A percentile compares a stretch with the other conserved stretches of the same genome.
Conservation (phyloP, 2,113 vertebrate genomes). For the Ovis aries region DNA sequence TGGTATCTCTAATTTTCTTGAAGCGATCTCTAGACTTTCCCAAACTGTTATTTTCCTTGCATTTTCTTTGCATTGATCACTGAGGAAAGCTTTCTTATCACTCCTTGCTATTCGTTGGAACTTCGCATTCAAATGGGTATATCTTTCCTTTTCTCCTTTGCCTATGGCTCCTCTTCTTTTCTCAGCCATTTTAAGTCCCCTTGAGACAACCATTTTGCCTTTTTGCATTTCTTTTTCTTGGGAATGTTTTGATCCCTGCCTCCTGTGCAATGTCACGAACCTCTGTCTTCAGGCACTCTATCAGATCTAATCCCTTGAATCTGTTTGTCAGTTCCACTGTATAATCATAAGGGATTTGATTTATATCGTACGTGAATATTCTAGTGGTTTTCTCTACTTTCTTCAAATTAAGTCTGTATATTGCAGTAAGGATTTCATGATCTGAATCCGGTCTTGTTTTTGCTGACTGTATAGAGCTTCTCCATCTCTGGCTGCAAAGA, state of each 20-base stretch:
- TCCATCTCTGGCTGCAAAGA: not conserved
- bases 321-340: not conserved
- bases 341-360: not conserved
- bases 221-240: not conserved
- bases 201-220: not conserved
- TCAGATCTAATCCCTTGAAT: not conserved
- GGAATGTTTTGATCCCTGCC: not conserved
- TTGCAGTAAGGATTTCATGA: not conserved
- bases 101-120: not conserved
- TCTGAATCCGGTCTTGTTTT: not conserved
- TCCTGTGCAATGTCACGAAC: not conserved
- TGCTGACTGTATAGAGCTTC: not conserved
- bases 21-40: not conserved
- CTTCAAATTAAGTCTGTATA: not conserved
- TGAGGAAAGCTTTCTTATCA: not conserved
- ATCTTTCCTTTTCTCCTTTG: not conserved
- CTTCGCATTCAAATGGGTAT: not conserved
- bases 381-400: not conserved
- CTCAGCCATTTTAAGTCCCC: not conserved
- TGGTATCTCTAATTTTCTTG: not conserved
- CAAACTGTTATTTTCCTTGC: not conserved
- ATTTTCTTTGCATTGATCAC: not conserved
- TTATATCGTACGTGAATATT: not conserved
- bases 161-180: not conserved
- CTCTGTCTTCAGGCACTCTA: not conserved